These are phyloP conservation scores for Dorcus hopei DNA, from an alignment of 2,888 invertebrate species.

Conservation along the genomic window DNA sequence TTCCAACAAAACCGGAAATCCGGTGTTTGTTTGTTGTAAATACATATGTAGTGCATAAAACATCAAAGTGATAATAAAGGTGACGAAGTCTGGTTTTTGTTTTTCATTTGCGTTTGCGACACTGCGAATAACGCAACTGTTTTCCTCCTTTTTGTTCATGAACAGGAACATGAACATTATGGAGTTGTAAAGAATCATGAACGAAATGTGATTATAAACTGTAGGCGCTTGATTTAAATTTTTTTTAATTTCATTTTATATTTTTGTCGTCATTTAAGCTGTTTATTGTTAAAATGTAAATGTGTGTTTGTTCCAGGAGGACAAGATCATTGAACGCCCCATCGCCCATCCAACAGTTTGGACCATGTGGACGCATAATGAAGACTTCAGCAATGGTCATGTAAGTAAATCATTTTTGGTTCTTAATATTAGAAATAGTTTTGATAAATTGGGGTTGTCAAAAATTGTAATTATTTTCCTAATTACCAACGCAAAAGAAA, in stretches of 20 bases:
- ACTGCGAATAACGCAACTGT: background rate
- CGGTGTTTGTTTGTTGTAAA: no score
- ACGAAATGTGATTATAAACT: background rate
- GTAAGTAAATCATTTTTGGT: slow-evolving; percentile 62
- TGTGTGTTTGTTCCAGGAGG: slow-evolving; percentile 65
- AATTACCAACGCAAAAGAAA: background rate
- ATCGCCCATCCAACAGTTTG: slow-evolving; percentile 93
- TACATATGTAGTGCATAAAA: no score
- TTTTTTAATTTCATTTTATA: background rate
- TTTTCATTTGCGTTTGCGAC: no score
- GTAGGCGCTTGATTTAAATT: no score
- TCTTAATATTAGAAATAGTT: no score
- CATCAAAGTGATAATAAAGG: no score
- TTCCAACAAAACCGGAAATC: no score
- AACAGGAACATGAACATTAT: no score
- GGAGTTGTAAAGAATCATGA: background rate
- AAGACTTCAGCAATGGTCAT: slow-evolving; percentile 95
- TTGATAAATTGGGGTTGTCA: no score
- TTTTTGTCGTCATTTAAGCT: background rate
- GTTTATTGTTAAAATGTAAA: background rate
- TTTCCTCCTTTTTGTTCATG: background rate
- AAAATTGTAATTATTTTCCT: background rate
- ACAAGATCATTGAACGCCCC: slow-evolving; percentile 95
- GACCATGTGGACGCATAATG: slow-evolving; percentile 97
- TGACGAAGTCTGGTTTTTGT: no score